Conservation (phyloP, 2,113 vertebrate species). For the Zapus hudsonius region DNA sequence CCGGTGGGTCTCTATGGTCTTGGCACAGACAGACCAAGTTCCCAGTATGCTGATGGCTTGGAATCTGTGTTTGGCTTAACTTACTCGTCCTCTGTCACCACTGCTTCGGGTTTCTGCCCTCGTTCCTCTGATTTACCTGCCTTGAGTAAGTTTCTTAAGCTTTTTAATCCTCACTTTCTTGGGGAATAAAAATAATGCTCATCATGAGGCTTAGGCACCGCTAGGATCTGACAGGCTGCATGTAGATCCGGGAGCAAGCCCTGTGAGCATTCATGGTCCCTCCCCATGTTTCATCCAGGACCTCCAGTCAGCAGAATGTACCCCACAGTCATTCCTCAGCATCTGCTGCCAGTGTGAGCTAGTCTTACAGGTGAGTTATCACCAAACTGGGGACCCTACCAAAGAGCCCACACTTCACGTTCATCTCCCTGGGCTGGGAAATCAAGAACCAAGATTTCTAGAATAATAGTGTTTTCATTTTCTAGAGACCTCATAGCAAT, state of each 20-base stretch:
- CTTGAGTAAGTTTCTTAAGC: neutral
- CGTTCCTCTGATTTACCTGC: neutral
- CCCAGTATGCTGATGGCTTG: neutral
- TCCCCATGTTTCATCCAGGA: accelerated
- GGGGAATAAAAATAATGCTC: neutral
- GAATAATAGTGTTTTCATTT: accelerated
- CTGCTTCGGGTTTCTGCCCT: accelerated
- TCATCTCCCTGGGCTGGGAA: neutral
- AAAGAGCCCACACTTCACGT: accelerated
- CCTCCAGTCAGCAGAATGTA: accelerated
- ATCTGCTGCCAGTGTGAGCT: accelerated
- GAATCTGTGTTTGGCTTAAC: accelerated
- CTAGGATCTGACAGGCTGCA: accelerated
- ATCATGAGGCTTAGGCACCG: no score
- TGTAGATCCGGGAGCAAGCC: neutral
- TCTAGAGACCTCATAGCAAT: accelerated
- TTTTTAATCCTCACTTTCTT: neutral
- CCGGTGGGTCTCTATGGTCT: accelerated
- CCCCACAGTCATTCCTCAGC: no score
- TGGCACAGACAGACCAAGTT: neutral
- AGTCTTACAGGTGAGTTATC: accelerated
- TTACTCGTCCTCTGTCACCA: accelerated
- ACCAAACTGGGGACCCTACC: neutral
- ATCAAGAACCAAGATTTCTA: neutral
- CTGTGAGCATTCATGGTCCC: accelerated